These are phyloP conservation scores for Achatina immaculata DNA, from an alignment of 1,140 invertebrate species.

Conservation along the genomic window DNA sequence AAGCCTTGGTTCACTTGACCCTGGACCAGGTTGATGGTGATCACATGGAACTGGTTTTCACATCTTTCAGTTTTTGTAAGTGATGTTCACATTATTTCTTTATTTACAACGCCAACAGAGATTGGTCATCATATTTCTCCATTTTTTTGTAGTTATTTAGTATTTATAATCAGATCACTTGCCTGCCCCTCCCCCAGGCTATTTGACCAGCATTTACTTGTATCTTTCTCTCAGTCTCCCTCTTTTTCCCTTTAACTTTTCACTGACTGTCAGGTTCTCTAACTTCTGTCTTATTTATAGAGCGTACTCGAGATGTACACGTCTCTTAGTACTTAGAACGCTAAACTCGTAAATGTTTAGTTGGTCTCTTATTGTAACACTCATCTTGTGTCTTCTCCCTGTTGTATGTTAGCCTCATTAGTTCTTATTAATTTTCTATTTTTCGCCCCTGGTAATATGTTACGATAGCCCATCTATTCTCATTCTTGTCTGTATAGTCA, in stretches of 20 bases:
- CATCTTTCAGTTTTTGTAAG: slow-evolving; percentile 42
- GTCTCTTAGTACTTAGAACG: no score
- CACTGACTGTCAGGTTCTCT: not conserved
- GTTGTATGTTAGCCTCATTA: no score
- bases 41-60: slow-evolving; percentile 48
- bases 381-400: no score
- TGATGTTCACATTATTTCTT: not conserved
- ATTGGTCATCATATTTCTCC: not conserved
- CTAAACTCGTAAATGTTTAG: no score
- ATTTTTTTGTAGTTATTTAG: not conserved
- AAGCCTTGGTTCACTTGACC: slow-evolving; percentile 23
- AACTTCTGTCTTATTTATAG: no score
- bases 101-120: not conserved
- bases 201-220: not conserved
- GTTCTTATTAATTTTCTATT: no score
- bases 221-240: not conserved
- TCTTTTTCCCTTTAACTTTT: not conserved
- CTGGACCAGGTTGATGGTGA: slow-evolving; percentile 40
- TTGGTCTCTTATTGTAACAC: no score
- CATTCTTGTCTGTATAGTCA: no score
- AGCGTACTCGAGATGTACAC: no score
- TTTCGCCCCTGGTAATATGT: no score
- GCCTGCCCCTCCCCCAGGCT: not conserved
- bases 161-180: not conserved
- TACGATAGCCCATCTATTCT: no score